Conservation (phyloP, 1,140 invertebrate species). For the Sitophilus oryzae region DNA sequence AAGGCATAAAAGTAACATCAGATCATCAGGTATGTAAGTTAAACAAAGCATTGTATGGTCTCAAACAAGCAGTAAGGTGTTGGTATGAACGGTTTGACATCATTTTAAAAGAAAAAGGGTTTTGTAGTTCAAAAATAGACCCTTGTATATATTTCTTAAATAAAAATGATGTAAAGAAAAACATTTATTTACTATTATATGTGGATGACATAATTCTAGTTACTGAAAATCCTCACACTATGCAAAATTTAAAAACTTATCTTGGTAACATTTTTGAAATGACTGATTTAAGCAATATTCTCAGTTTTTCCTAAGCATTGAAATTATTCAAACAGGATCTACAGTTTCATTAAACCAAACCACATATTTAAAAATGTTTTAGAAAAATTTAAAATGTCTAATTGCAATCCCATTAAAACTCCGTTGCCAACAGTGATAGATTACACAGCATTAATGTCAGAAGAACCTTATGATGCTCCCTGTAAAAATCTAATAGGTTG, state of each 20-base stretch:
- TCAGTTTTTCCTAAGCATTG: conserved; percentile 29
- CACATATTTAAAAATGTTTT: neutral
- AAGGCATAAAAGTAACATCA: neutral
- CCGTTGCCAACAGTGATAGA: conserved; percentile 13
- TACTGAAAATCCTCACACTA: conserved; percentile 20
- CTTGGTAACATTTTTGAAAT: conserved; percentile 4
- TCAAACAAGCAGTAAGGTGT: conserved; percentile 1
- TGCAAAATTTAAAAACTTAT: conserved; percentile 21
- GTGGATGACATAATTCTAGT: conserved; percentile 28
- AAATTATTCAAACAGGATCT: conserved; percentile 23
- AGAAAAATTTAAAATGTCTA: neutral
- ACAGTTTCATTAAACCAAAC: conserved; percentile 12
- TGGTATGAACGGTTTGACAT: conserved; percentile 1
- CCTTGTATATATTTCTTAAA: conserved; percentile 5
- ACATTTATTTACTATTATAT: too few relatives aligned
- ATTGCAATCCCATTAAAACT: neutral
- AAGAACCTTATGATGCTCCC: conserved; percentile 28
- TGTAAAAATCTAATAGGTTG: conserved; percentile 37
- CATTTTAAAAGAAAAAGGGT: too few relatives aligned
- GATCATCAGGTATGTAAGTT: neutral
- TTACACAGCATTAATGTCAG: conserved; percentile 25
- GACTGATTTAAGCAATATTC: conserved; percentile 14
- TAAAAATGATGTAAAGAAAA: neutral
- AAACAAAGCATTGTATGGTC: neutral
- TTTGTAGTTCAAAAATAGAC: neutral